Evolutionary conservation across 2,113 vertebrate species (phyloP), one percentile per base, ranked within the genome.

Genomic region (Oostethus manadensis): DNA sequence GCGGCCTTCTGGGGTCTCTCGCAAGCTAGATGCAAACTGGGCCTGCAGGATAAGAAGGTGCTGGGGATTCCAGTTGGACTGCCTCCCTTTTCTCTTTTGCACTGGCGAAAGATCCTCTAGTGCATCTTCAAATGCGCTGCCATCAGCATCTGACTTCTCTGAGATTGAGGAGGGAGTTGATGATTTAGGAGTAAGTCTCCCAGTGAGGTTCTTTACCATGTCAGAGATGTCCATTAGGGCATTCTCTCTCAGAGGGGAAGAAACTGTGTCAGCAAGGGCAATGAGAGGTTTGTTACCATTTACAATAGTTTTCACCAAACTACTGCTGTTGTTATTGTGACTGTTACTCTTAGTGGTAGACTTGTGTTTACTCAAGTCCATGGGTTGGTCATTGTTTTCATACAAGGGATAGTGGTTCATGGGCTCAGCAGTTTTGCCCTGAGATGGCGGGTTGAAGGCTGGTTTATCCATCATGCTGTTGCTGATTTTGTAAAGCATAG

Each of bases 61-160:
- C 81, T 99, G 97, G 13, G 97, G 97, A 77, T 99, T 99, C 97
- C 97, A 99, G 90, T 98, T 98, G 50, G 97, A 99, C 86, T 99
- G 97, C 47, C 97, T 90, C 58, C 96, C 97, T 86, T 98, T 99
- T 78, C 95, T 90, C 82, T 98, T 98, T 81, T 99, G 97, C 22
- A 98, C 88, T 0, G 96, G 96, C 0, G 96, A 97, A 65, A 98
- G 90, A 78, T 99, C 97, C 26, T 99, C 97, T 42, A 98, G 84
- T 20, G 93, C 92, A 48, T 99, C 97, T 87, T 99, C 97, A 54
- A 97, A 98, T 58, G 93, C 93, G 74, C 96, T 98, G 66, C 92
- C 94, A 0, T 99, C 97, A 0, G 95, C 95, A 3, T 98, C 97
- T 0, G 97, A 99, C 87, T 97, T 98, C 87, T 99, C 97, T 0